A percentile compares a stretch with the other conserved stretches of the same genome.
These are phyloP conservation scores for Thalassaphorura encarpata DNA, from an alignment of 1,140 invertebrate genomes.

Conservation along the genomic window DNA sequence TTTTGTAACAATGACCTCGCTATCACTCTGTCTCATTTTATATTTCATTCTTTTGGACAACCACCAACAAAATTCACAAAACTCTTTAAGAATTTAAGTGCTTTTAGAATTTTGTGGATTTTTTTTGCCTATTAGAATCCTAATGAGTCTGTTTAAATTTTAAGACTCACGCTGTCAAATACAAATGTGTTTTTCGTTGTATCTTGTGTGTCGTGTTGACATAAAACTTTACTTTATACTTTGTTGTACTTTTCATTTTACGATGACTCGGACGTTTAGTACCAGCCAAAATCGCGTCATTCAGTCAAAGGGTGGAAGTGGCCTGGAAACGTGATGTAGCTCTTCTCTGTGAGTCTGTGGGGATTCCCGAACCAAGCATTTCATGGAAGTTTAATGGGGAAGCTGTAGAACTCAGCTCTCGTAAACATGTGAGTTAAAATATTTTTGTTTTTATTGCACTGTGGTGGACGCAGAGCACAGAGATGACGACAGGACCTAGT, in stretches of 20 bases:
- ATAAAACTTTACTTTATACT: constrained; percentile 1
- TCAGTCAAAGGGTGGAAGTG: constrained; percentile 61
- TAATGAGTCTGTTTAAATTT: no score
- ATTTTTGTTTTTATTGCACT: neutral
- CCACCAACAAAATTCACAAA: no score
- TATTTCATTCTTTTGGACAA: no score
- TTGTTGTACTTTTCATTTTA: constrained; percentile 25
- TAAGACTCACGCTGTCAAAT: no score
- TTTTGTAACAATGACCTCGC: no score
- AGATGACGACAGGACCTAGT: no score
- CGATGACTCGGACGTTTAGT: no score
- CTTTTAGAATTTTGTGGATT: no score
- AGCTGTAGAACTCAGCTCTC: constrained; percentile 9
- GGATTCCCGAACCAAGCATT: constrained; percentile 58
- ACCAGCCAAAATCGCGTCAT: constrained; percentile 68
- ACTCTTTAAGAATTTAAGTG: no score
- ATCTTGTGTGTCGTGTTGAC: neutral
- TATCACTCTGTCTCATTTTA: no score
- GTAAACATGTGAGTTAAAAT: neutral
- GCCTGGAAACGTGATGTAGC: constrained; percentile 75
- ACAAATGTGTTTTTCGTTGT: no score
- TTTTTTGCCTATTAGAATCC: no score
- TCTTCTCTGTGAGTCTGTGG: constrained; percentile 67
- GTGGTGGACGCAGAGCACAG: neutral
- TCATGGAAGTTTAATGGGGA: constrained; percentile 47